phyloP scores from a whole-genome alignment of 2,888 invertebrate species.

The Drosophila borealis region DNA sequence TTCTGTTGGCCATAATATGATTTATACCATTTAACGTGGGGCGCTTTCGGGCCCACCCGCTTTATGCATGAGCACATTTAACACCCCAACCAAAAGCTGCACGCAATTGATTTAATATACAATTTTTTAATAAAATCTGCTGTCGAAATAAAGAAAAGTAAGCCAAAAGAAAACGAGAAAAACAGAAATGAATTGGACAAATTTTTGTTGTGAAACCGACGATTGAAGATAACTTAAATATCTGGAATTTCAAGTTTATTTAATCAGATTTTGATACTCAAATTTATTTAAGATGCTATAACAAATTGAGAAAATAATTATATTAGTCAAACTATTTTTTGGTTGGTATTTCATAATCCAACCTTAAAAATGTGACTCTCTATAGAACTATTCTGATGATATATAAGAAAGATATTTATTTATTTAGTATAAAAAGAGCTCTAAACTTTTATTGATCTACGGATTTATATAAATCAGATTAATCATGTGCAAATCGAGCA shows the following conservation, averaged over 20 bases:
- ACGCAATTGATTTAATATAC: constrained; percentile 77
- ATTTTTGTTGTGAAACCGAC: not conserved
- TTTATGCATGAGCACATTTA: constrained; percentile 71
- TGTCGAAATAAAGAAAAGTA: constrained; percentile 48
- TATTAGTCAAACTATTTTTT: too few species aligned
- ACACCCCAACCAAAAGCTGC: constrained; percentile 66
- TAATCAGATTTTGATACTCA: too few species aligned
- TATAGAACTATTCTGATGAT: too few species aligned
- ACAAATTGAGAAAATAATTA: not conserved
- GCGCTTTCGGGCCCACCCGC: constrained; percentile 20
- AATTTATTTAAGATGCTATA: too few species aligned
- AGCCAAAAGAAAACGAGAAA: constrained; percentile 35
- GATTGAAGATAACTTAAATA: not conserved
- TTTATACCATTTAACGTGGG: constrained; percentile 44
- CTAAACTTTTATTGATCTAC: not conserved
- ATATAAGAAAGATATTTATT: not conserved
- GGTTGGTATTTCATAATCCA: too few species aligned
- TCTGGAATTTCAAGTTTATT: not conserved
- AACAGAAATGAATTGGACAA: constrained; percentile 17
- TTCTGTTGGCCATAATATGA: constrained; percentile 36
- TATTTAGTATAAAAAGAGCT: not conserved
- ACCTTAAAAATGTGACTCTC: too few species aligned
- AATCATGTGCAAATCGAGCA: not conserved
- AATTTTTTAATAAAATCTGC: constrained; percentile 76
- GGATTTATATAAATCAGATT: not conserved